Evolutionary conservation across 2,113 vertebrate species (phyloP), one percentile per base, ranked within the genome.

Genomic region (Nibea coibor): DNA sequence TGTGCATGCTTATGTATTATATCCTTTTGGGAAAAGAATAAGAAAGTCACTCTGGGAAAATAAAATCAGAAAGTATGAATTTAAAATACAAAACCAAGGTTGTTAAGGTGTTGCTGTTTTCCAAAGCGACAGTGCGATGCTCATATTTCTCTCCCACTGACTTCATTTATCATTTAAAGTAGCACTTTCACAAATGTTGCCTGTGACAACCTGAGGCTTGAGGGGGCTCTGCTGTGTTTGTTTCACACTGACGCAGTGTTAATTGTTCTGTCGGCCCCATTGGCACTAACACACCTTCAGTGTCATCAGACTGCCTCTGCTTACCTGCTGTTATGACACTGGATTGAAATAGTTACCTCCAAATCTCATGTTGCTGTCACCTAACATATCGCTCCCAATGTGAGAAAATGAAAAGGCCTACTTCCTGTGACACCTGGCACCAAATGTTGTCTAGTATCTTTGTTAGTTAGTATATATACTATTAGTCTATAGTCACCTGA

Each of bases 191-290:
- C 64, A 75, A 68, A 47, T n/a, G 7, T 31, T 26, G 39, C 19
- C 26, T 1, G 24, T 1, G 70, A 83, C 63, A 84, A 42, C 62
- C 70, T n/a, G 56, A 66, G 73, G 84, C 76, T 67, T 24, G 5
- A 62, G 71, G 72, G 17, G 17, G 26, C 26, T 77, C 64, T 24
- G 69, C 59, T 11, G 76, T 74, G 50, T 74, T 74, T 82, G 75
- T 75, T 75, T 31, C 77, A 69, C 72, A 16, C 47, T 59, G 79
- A 78, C 82, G 56, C 58, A 4, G 54, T 87, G 78, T 86, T 90
- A 92, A 92, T 91, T 91, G 83, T 51, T 68, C 63, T 73, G 78
- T 82, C 67, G 17, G 48, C 73, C 75, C 69, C 24, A 0, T 57
- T 28, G 74, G 72, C 72, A 47, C 61, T 26, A 45, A 39, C 67